Evolutionary conservation across 1,140 invertebrate genomes (phyloP), one percentile per base, ranked within the genome.

Genomic region (Bombus cullumanus): DNA sequence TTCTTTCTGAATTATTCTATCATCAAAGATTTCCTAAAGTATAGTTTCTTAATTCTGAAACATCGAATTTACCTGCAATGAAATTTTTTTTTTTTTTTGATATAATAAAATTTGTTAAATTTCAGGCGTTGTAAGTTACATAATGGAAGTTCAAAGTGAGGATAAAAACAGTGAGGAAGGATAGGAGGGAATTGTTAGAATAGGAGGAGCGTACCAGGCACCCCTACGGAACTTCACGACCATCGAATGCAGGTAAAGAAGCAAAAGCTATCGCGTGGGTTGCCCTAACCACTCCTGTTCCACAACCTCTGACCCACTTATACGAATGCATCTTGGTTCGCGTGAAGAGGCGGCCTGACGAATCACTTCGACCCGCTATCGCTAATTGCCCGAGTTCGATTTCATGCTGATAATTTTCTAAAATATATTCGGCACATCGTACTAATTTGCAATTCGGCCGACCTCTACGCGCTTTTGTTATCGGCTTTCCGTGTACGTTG

Each of bases 181-280:
- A 41, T 47, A 28, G 69, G 6, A 18, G 41, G 59, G 34, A 68
- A 34, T 66, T 31, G 78, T 43, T 53, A 41, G 41, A 77, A 73
- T 39, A 84, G 66, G 82, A 86, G 87, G 81, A 88, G 90, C 92
- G 93, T 94, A 92, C 93, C 93, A 91, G 93, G 92, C 85, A 92
- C 92, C 92, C 89, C 80, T 80, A 76, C 71, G 87, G 74, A 78
- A 78, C 89, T 89, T 87, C 68, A 39, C 83, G 41, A 34, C 73
- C 75, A 37, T 39, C 81, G 83, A 92, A 93, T 92, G 87, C 90
- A 91, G 89, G 92, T 82, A 88, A 93, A 89, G 84, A 92, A 89
- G 89, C 72, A 85, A 90, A 92, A 90, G 91, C 83, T 83, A 91
- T 89, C 90, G 92, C 90, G 89, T 91, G 91, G 83, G 88, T 90